Evolutionary conservation across 2,113 vertebrate genomes (phyloP), one percentile per base, ranked within the genome.

Genomic region (Macrotus californicus): DNA sequence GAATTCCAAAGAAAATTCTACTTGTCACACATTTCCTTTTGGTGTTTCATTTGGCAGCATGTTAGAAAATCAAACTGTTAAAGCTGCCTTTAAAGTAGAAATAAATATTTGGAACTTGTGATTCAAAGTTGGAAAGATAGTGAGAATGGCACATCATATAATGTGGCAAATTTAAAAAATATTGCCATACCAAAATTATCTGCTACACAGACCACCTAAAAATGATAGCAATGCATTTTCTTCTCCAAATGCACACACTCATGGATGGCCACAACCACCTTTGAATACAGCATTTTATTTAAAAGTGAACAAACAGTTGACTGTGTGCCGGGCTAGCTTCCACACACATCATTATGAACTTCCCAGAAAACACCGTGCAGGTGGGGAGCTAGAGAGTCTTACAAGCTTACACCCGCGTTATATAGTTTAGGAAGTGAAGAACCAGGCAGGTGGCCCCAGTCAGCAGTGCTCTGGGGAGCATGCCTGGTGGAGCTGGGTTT

Each of bases 41-140:
- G 31, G 3, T 10, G 12, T 77, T 64, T 94, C 61, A 15, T 56
- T 56, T 94, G 87, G 39, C 70, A 86, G 24, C 0, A 1, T 52
- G 31, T 93, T 81, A 95, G 89, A 76, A 92, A 94, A 48, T 16
- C 41, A 69, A 80, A 95, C 36, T n/a, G 0, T 52, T 87, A 92
- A 36, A 59, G 19, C 50, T 4, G 19, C 43, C 93, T 95, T 87
- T 88, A 41, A 18, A 59, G n/a, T 67, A 96, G 52, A 93, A 67
- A 80, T 39, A 89, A 89, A 91, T 85, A 90, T 80, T 36, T 86
- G 19, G 26, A 96, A 84, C 22, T 43, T 46, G 34, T 43, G 85
- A 93, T n/a, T 80, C 24, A 54, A 89, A 61, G n/a, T 89, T 75
- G 64, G 26, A 24, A 41, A 93, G 52, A 31, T 16, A 56, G 10